Evolutionary conservation across 2,113 vertebrate genomes (phyloP).

Genomic region (Ramphastos sulfuratus): DNA sequence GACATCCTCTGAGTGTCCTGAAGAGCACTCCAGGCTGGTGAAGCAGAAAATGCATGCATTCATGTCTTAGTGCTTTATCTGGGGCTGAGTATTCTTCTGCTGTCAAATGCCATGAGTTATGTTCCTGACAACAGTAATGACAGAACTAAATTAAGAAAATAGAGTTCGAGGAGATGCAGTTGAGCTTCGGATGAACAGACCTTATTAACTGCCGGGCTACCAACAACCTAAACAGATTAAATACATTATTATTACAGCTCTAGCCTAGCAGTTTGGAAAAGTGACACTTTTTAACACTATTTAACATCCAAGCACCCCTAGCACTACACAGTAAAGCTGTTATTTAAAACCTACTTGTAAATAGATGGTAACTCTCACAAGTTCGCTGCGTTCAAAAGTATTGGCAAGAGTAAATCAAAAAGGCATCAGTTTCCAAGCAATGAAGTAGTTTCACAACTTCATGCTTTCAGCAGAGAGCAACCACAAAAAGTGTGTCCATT

Average conservation of each 20-base stretch:
- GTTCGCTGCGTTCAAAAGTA: background rate
- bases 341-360: background rate
- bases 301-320: background rate
- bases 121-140: background rate
- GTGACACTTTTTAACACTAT: background rate
- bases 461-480: background rate
- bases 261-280: conserved; percentile 25
- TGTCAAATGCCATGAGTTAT: conserved; percentile 4
- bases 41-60: background rate
- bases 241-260: conserved; percentile 2
- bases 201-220: background rate
- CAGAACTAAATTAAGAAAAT: conserved; percentile 3
- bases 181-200: conserved; percentile 9
- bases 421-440: background rate
- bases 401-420: background rate
- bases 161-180: background rate
- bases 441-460: background rate
- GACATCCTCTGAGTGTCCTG: background rate
- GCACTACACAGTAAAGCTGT: background rate
- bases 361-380: background rate
- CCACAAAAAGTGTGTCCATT: background rate
- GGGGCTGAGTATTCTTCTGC: background rate
- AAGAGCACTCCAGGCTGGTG: background rate
- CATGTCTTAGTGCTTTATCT: background rate
- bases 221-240: conserved; percentile 5